Evolutionary conservation across 2,113 vertebrate species (phyloP), one percentile per base, ranked within the genome.

Genomic region (Noctilio leporinus): DNA sequence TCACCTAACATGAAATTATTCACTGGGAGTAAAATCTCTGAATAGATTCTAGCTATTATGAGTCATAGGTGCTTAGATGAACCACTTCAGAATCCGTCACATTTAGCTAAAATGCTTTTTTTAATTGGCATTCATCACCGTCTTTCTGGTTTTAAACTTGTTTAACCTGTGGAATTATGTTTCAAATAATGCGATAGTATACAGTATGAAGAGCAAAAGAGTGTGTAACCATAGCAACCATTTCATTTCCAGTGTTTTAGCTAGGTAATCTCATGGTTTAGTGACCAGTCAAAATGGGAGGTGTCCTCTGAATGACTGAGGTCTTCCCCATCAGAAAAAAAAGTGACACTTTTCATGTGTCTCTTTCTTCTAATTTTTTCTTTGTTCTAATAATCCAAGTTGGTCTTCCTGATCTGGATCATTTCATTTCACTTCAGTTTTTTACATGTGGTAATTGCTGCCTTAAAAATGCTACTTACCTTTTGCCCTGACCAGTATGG

Each of bases 131-230:
- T 85, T 83, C 8, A 51, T 22, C 14, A 75, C 90, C 20, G 26
- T 40, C 33, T 93, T 88, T 85, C 10, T 81, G 70, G 40, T 85
- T 93, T 96, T 91, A 73, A 47, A 86, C 22, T 81, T 95, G 26
- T 81, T 90, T 33, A 69, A 64, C 2, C n/a, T 83, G 4, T 20
- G 5, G n/a, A 75, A 77, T 89, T 89, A 47, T 89, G 51, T 91
- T 80, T 83, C 53, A 83, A 94, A 51, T 86, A 59, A 64, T 70
- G 51, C 55, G 38, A 26, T 72, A 70, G 19, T 89, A 20, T 51
- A 26, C 3, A 35, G 45, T 83, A 43, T 62, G 38, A 53, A 19
- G 35, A 77, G 8, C 70, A 11, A 94, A 87, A 84, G 47, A 76
- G 59, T 55, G 24, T 92, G 38, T 40, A 57, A 38, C 14, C 47